Conservation (phyloP, 2,797 vertebrate species). For the Nyctibius grandis region DNA sequence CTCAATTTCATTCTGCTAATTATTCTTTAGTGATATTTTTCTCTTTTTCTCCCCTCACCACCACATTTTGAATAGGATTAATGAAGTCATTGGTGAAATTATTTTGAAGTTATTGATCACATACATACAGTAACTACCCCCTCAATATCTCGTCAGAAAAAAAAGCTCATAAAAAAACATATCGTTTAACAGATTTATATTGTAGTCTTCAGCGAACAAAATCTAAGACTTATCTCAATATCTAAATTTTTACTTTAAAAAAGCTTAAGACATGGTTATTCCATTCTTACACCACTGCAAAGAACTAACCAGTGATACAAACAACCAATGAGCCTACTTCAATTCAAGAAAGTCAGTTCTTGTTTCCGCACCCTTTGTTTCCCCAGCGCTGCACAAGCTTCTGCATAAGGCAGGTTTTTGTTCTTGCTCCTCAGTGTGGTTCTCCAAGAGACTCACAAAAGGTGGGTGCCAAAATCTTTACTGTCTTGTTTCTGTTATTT, state of each 20-base stretch:
- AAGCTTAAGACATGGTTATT: not conserved
- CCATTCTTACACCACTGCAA: not conserved
- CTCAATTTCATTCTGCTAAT: conserved; percentile 80
- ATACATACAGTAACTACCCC: conserved; percentile 32
- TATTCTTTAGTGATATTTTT: conserved; percentile 69
- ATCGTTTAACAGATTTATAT: not conserved
- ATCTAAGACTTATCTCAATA: not conserved
- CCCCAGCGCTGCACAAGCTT: not conserved
- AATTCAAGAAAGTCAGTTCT: not conserved
- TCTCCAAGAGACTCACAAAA: not conserved
- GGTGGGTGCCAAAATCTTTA: not conserved
- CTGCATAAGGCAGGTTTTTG: not conserved
- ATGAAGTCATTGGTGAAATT: conserved; percentile 65
- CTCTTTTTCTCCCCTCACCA: conserved; percentile 41
- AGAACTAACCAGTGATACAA: not conserved
- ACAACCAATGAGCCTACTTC: not conserved
- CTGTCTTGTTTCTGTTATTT: not conserved
- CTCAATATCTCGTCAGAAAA: not conserved
- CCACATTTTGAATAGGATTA: conserved; percentile 69
- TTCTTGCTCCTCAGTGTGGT: not conserved
- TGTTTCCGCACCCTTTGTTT: not conserved
- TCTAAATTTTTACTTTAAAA: not conserved
- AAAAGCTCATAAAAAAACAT: not conserved
- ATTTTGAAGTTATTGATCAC: conserved; percentile 68
- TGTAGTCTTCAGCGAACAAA: not conserved